These are phyloP conservation scores for Aspidapion aeneum DNA, from an alignment of 2,888 invertebrate species.

Conservation along the genomic window DNA sequence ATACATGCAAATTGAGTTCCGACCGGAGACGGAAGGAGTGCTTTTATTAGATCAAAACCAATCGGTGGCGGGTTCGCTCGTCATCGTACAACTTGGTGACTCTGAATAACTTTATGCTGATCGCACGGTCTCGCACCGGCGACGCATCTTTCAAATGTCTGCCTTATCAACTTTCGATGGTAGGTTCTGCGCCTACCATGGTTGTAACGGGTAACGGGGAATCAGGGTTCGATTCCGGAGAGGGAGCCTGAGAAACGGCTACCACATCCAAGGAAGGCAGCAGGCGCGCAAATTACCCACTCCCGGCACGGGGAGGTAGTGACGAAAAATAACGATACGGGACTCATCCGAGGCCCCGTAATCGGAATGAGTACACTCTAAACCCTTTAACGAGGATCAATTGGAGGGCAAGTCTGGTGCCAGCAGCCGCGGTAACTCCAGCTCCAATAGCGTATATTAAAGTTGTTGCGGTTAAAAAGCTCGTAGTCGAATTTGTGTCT, in stretches of 20 bases:
- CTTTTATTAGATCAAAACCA: constrained; percentile 19
- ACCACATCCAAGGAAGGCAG: constrained; percentile 57
- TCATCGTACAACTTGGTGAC: constrained; percentile 49
- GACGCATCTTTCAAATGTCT: constrained; percentile 63
- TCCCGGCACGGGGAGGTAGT: constrained; percentile 48
- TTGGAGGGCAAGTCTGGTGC: constrained; percentile 69
- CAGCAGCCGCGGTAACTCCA: constrained; percentile 47
- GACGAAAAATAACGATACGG: constrained; percentile 63
- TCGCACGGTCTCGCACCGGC: constrained; percentile 52
- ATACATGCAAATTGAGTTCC: constrained; percentile 48
- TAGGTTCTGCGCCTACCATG: constrained; percentile 64
- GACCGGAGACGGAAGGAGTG: constrained; percentile 14
- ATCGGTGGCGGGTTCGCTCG: constrained; percentile 20
- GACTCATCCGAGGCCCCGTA: constrained; percentile 46
- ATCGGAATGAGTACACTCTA: constrained; percentile 26
- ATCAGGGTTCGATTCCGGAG: constrained; percentile 56
- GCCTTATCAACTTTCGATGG: constrained; percentile 67
- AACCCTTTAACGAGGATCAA: constrained; percentile 48
- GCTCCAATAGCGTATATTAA: constrained; percentile 64
- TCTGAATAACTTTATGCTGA: constrained; percentile 49
- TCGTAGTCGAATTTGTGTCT: constrained; percentile 46
- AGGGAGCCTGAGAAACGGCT: constrained; percentile 26
- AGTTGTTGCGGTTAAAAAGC: constrained; percentile 60
- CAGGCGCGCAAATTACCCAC: constrained; percentile 66
- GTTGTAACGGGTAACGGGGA: constrained; percentile 68